Evolutionary conservation across 2,797 vertebrate species (phyloP).

Genomic region (Manis pentadactyla): DNA sequence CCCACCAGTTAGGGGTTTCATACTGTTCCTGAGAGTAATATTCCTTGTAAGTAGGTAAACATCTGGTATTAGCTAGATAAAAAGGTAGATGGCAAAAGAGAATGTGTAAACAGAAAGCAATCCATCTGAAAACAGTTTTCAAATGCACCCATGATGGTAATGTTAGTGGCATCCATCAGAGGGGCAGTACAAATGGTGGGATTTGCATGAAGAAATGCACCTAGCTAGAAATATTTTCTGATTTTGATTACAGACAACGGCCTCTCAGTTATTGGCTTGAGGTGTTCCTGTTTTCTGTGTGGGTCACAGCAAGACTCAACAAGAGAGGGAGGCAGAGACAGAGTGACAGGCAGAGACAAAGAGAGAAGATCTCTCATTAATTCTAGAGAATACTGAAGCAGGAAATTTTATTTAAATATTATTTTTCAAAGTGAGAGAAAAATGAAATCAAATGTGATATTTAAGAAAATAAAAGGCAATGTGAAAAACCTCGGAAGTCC

Average conservation of each 20-base stretch:
- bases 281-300: background rate
- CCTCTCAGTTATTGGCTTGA: background rate
- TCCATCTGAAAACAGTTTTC: conserved; percentile 34
- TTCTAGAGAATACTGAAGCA: background rate
- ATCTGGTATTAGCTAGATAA: conserved; percentile 61
- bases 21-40: conserved; percentile 35
- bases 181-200: background rate
- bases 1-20: background rate
- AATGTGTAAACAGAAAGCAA: background rate
- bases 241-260: background rate
- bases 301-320: background rate
- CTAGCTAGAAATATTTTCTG: background rate
- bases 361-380: background rate
- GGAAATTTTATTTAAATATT: background rate
- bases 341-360: background rate
- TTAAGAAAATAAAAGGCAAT: conserved; percentile 55
- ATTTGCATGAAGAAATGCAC: background rate
- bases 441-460: background rate
- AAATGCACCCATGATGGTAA: background rate
- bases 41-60: conserved; percentile 47
- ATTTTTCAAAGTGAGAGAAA: conserved; percentile 55
- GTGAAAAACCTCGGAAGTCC: conserved; percentile 17
- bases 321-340: background rate
- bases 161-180: background rate
- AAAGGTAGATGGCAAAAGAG: background rate